Evolutionary conservation across 2,888 invertebrate species (phyloP).

Genomic region (Lordiphosa fenestrarum): DNA sequence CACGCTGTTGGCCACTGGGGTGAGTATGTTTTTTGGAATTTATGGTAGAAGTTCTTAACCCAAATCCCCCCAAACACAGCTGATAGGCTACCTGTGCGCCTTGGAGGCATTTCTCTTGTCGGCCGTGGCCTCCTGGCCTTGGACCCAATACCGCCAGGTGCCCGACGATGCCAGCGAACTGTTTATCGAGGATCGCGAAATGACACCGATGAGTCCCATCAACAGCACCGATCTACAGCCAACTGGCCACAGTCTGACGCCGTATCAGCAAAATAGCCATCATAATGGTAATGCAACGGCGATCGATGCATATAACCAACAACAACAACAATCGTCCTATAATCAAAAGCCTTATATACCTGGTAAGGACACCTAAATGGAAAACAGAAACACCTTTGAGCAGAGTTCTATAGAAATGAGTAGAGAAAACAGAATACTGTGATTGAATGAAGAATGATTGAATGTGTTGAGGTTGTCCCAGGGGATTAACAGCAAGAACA

Average conservation of each 20-base stretch:
- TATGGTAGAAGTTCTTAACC: background rate
- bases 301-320: conserved; percentile 79
- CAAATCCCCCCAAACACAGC: conserved; percentile 75
- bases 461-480: too few species aligned
- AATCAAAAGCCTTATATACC: conserved; percentile 81
- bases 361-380: conserved; percentile 63
- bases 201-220: conserved; percentile 81
- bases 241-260: conserved; percentile 67
- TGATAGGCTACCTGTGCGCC: conserved; percentile 84
- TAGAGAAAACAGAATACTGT: too few species aligned
- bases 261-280: conserved; percentile 64
- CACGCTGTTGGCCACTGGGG: conserved; percentile 85
- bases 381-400: too few species aligned
- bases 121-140: conserved; percentile 83
- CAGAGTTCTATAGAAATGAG: too few species aligned
- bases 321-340: conserved; percentile 80
- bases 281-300: conserved; percentile 69
- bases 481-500: too few species aligned
- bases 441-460: too few species aligned
- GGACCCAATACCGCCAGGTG: conserved; percentile 83
- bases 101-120: conserved; percentile 83
- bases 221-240: conserved; percentile 79
- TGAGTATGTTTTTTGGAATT: conserved; percentile 76
- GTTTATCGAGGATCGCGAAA: conserved; percentile 82
- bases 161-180: conserved; percentile 84